Evolutionary conservation across 2,888 invertebrate genomes (phyloP).

Genomic region (Ochropleura plecta): DNA sequence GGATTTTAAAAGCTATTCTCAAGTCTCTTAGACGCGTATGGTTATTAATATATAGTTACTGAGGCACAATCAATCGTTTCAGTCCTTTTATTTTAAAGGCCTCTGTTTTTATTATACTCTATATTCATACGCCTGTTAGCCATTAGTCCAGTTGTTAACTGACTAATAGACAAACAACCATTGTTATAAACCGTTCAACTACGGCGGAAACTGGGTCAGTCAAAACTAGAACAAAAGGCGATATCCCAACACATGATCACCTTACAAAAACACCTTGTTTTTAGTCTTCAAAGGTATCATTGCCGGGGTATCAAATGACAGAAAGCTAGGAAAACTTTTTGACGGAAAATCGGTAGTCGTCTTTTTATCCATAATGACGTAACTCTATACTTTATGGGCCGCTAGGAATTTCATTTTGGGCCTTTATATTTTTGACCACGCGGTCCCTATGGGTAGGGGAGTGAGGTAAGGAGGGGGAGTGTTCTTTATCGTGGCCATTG

Average conservation of each 20-base stretch:
- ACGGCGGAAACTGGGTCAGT: constrained; percentile 41
- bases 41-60: constrained; percentile 38
- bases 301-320: constrained; percentile 64
- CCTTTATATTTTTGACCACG: constrained; percentile 87
- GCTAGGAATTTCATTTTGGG: constrained; percentile 86
- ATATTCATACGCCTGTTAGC: constrained; percentile 19
- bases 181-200: constrained; percentile 37
- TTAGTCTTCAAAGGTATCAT: constrained; percentile 58
- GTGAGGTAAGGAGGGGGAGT: constrained; percentile 49
- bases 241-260: constrained; percentile 31
- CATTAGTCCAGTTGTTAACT: constrained; percentile 49
- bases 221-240: constrained; percentile 29
- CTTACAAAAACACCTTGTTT: constrained; percentile 41
- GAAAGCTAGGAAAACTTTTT: constrained; percentile 56
- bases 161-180: constrained; percentile 50
- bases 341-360: constrained; percentile 67
- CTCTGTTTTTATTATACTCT: constrained; percentile 4
- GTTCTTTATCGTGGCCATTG: constrained; percentile 81
- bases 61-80: constrained; percentile 36
- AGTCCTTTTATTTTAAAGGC: not conserved
- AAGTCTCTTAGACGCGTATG: constrained; percentile 27
- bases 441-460: constrained; percentile 62
- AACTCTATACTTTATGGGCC: constrained; percentile 87
- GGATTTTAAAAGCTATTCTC: constrained; percentile 53
- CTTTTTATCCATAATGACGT: constrained; percentile 84